Evolutionary conservation across 2,888 invertebrate genomes (phyloP).

Genomic region (Sarcophaga carnaria): DNA sequence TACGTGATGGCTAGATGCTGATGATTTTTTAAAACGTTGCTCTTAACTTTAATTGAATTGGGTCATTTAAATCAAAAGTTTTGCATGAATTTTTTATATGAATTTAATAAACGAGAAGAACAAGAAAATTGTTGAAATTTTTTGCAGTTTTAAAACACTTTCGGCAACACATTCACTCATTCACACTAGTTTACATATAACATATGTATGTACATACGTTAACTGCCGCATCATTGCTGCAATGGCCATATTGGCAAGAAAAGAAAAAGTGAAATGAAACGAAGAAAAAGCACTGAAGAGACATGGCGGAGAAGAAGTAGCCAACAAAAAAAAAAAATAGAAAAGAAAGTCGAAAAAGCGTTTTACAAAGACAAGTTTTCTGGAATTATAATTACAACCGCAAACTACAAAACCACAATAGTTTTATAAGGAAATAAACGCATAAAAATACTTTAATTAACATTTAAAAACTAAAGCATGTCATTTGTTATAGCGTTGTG

Average conservation of each 20-base stretch:
- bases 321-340: background rate
- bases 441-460: background rate
- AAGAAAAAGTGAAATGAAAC: background rate
- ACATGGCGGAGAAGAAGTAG: background rate
- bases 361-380: slow-evolving; percentile 20
- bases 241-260: slow-evolving; percentile 48
- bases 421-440: background rate
- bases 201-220: background rate
- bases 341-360: background rate
- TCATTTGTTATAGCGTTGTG: background rate
- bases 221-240: slow-evolving; percentile 44
- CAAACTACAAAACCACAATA: slow-evolving; percentile 45
- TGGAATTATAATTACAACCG: slow-evolving; percentile 52
- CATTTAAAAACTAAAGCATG: background rate
- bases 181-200: too few relatives aligned
- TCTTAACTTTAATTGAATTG: slow-evolving; percentile 45
- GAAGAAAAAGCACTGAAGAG: slow-evolving; percentile 8
- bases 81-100: background rate
- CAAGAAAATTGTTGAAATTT: background rate
- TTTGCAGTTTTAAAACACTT: background rate
- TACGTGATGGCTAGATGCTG: background rate
- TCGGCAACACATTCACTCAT: too few relatives aligned
- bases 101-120: background rate
- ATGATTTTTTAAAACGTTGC: slow-evolving; percentile 46
- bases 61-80: slow-evolving; percentile 13